Evolutionary conservation across 2,888 invertebrate species (phyloP).

Genomic region (Gonocerus acuteangulatus): DNA sequence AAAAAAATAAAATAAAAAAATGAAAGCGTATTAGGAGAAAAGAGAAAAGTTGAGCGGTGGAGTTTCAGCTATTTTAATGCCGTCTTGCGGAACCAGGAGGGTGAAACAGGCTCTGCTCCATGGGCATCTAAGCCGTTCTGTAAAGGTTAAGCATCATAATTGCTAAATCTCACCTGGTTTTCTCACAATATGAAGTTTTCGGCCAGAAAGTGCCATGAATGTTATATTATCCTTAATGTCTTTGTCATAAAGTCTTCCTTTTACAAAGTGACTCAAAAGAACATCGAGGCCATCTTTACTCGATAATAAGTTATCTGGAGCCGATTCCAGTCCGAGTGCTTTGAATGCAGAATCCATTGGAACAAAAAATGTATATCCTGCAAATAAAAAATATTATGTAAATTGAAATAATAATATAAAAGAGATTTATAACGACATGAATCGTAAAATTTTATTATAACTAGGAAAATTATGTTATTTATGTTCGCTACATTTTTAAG

Average conservation of each 20-base stretch:
- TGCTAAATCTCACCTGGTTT: conserved; percentile 46
- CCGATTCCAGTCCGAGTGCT: conserved; percentile 51
- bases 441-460: background rate
- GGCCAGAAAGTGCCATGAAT: conserved; percentile 51
- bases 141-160: too few species aligned
- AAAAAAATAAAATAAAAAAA: too few species aligned
- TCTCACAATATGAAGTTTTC: conserved; percentile 49
- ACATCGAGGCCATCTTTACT: conserved; percentile 53
- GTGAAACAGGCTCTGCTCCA: too few species aligned
- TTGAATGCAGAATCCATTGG: conserved; percentile 60
- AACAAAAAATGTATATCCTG: conserved; percentile 61
- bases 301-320: conserved; percentile 52
- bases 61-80: too few species aligned
- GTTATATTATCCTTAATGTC: conserved; percentile 51
- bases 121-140: too few species aligned
- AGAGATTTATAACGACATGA: background rate
- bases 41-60: too few species aligned
- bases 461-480: background rate
- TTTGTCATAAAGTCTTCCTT: conserved; percentile 53
- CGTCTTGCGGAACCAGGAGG: too few species aligned
- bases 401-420: too few species aligned
- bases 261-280: conserved; percentile 55
- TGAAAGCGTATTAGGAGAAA: too few species aligned
- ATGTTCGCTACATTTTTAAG: too few species aligned
- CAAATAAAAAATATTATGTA: conserved; percentile 21